Evolutionary conservation across 2,797 vertebrate species (phyloP), one percentile per base, ranked within the genome.

Genomic region (Sardinella longiceps): DNA sequence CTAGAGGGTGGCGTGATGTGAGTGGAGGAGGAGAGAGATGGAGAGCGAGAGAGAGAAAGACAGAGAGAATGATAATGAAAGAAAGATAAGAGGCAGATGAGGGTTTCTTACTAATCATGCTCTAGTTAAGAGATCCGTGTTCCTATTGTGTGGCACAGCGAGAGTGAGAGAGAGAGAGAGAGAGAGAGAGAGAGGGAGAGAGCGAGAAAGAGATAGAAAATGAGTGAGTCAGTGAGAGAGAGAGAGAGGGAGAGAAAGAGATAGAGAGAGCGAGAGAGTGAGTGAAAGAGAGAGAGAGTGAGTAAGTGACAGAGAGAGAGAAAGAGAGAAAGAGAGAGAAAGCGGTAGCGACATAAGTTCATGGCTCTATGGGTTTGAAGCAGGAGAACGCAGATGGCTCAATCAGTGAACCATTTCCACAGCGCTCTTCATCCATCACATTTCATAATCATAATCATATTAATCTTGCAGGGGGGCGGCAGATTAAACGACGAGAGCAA

Each of bases 391-490:
- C 30, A 74, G 30, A 74, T 74, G 66, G 30, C 66, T 74, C 30
- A 37, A 74, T 74, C 66, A 74, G 30, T 37, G 63, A 37, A 70
- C 33, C 30, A 15, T 70, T 15, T 74, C 11, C 4, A 37, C 37
- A 33, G 18, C 30, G 15, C 30, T 74, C 14, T 43, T 43, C 14
- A 5, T 12, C 9, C 3, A 37, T 43, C 43, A 43, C 7, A 43
- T 43, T 43, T 74, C 66, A 74, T 74, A 74, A 37, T 18, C 66
- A 37, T 74, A 74, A 74, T 74, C 66, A 74, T 74, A 74, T 74
- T 74, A 37, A 37, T 14, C 66, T 74, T 18, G 4, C 66, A 63
- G 1, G 60, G 10, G 11, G 10, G 11, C 14, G 12, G 66, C 14
- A 74, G 66, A 33, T 74, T 37, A 33, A 15, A 12, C n/a, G 33